Evolutionary conservation across 2,797 vertebrate species (phyloP), one percentile per base, ranked within the genome.

Genomic region (Hemibagrus guttatus): DNA sequence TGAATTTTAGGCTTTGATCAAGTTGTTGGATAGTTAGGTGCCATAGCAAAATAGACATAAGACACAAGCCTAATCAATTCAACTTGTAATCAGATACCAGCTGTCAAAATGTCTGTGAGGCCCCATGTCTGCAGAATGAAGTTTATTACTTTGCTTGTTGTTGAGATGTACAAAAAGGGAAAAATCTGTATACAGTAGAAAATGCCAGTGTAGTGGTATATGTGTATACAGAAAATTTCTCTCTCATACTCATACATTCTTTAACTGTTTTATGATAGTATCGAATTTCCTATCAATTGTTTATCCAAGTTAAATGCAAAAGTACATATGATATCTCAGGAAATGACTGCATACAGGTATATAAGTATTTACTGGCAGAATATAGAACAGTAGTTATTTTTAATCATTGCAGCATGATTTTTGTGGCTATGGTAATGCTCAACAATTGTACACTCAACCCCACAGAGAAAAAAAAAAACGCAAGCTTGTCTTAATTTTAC

Each of bases 401-500:
- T 76, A 63, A 64, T 85, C 46, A 52, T 85, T 66, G 39, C 74
- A 21, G 6, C 63, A 19, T 63, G 58, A 61, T 28, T 35, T 28
- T 61, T 74, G 19, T 14, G 74, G 4, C 16, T 52, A 66, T 76
- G 69, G 6, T 42, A 28, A 26, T 59, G 1, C 1, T 11, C 8
- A 17, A 7, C 7, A 85, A 54, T n/a, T 66, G 14, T 52, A 39
- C 61, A 14, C 71, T 76, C 16, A 14, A 76, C 52, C 11, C 31
- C 59, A 39, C 17, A 2, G 39, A 76, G 21, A 61, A 26, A 80
- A 46, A n/a, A 19, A 31, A 64, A 52, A 49, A 52, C 26, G 11
- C 19, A 17, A 58, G 59, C 64, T 54, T 79, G 84, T 72, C 17
- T 81, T 81, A 69, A 71, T 58, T 63, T 39, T 26, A n/a, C 35